Evolutionary conservation across 92 coral and sea anemone species (phyloP).

Genomic region (Zoanthus sansibaricus): DNA sequence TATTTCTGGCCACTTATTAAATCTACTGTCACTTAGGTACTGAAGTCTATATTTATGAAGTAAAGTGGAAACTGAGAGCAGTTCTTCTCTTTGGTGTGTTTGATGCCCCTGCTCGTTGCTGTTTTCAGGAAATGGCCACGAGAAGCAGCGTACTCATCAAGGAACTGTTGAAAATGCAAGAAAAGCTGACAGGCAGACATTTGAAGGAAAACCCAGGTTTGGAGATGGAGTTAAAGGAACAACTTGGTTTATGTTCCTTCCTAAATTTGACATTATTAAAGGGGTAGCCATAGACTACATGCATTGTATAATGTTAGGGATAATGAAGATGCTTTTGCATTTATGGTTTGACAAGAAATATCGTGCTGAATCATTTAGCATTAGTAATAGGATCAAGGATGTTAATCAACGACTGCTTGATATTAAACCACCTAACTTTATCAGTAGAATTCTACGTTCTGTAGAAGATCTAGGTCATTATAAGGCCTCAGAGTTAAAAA

Average conservation of each 20-base stretch:
- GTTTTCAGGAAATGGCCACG: conserved; percentile 16
- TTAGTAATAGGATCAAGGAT: conserved; percentile 10
- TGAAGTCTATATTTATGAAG: conserved; percentile 4
- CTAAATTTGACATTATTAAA: conserved; percentile 51
- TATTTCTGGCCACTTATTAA: not conserved
- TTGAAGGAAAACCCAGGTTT: conserved; percentile 42
- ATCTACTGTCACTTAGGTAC: not conserved
- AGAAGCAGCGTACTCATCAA: conserved; percentile 5
- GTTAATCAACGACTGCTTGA: conserved; percentile 52
- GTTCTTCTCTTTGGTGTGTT: conserved; percentile 22
- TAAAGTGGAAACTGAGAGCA: conserved; percentile 19
- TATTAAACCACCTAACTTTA: conserved; percentile 50
- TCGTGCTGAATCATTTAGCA: conserved; percentile 23
- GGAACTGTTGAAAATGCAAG: conserved; percentile 49
- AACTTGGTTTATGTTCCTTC: conserved; percentile 63
- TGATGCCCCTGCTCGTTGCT: conserved; percentile 11
- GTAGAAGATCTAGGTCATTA: conserved; percentile 23
- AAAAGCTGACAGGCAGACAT: not conserved
- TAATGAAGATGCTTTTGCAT: conserved; percentile 54
- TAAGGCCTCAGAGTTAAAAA: conserved; percentile 61
- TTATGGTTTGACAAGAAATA: conserved; percentile 53
- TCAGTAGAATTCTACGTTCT: conserved; percentile 26
- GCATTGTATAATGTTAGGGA: conserved; percentile 68
- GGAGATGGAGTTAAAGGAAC: conserved; percentile 64
- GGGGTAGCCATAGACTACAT: conserved; percentile 69